Evolutionary conservation across 2,113 vertebrate genomes (phyloP).

Genomic region (Anolis carolinensis): DNA sequence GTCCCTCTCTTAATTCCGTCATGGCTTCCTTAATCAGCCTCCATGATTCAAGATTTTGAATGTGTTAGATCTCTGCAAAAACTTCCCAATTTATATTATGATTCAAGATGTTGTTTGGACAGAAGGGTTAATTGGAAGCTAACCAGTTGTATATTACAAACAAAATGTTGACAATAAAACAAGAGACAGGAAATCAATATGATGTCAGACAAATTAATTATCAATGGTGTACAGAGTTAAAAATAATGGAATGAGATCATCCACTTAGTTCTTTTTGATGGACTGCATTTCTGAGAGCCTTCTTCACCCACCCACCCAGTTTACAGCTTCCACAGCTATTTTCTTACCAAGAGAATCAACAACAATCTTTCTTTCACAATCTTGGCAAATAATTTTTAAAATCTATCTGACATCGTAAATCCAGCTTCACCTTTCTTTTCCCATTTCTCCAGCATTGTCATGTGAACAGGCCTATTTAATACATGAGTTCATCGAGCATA

Average conservation of each 20-base stretch:
- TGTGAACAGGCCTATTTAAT: neutral
- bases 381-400: slow-evolving; percentile 5
- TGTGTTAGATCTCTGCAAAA: slow-evolving; percentile 9
- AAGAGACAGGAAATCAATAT: slow-evolving; percentile 73
- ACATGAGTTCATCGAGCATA: neutral
- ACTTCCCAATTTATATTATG: slow-evolving; percentile 1
- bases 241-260: slow-evolving; percentile 76
- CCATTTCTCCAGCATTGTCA: neutral
- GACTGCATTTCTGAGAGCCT: slow-evolving; percentile 32
- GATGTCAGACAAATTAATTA: slow-evolving; percentile 80
- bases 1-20: slow-evolving; percentile 5
- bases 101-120: slow-evolving; percentile 47
- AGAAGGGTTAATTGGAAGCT: slow-evolving; percentile 62
- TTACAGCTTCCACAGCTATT: slow-evolving; percentile 48
- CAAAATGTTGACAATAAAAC: slow-evolving; percentile 71
- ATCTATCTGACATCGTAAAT: slow-evolving; percentile 1
- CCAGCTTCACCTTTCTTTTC: neutral
- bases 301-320: neutral
- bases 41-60: neutral
- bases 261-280: slow-evolving; percentile 66
- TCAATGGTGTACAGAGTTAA: slow-evolving; percentile 72
- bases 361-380: slow-evolving; percentile 23
- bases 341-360: slow-evolving; percentile 35
- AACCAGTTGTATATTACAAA: slow-evolving; percentile 64
- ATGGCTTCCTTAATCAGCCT: neutral